phyloP scores from a whole-genome alignment of 2,797 vertebrate species.

The Lagorchestes hirsutus region DNA sequence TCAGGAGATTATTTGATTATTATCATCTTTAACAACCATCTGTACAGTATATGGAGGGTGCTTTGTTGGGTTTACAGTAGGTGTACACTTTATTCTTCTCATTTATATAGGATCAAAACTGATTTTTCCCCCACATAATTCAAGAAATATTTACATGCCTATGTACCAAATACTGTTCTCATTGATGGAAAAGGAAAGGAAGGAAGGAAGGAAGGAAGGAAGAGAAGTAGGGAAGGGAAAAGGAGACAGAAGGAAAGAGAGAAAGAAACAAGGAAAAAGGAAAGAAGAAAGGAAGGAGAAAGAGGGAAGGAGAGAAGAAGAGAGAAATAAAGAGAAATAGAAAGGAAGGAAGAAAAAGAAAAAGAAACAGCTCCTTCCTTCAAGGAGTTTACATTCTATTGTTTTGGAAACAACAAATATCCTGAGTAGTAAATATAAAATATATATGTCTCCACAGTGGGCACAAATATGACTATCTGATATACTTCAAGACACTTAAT shows the following conservation, averaged over 20 bases:
- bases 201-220: too few relatives aligned
- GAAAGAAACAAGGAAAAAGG: too few relatives aligned
- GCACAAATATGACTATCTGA: constrained; percentile 64
- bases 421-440: neutral
- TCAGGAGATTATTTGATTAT: neutral
- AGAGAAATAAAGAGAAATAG: too few relatives aligned
- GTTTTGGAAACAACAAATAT: neutral
- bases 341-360: too few relatives aligned
- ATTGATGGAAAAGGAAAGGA: neutral
- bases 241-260: too few relatives aligned
- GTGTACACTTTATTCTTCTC: neutral
- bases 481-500: constrained; percentile 64
- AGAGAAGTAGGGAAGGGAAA: too few relatives aligned
- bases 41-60: neutral
- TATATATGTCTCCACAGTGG: constrained; percentile 45
- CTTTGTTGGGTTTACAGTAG: neutral
- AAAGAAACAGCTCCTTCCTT: neutral
- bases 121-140: neutral
- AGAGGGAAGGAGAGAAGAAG: too few relatives aligned
- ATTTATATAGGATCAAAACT: neutral
- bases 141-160: neutral
- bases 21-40: neutral
- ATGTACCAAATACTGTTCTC: neutral
- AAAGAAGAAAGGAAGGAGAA: too few relatives aligned
- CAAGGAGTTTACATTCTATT: neutral